These are phyloP conservation scores for Talpa occidentalis DNA, from an alignment of 2,113 vertebrate genomes.

Conservation along the genomic window DNA sequence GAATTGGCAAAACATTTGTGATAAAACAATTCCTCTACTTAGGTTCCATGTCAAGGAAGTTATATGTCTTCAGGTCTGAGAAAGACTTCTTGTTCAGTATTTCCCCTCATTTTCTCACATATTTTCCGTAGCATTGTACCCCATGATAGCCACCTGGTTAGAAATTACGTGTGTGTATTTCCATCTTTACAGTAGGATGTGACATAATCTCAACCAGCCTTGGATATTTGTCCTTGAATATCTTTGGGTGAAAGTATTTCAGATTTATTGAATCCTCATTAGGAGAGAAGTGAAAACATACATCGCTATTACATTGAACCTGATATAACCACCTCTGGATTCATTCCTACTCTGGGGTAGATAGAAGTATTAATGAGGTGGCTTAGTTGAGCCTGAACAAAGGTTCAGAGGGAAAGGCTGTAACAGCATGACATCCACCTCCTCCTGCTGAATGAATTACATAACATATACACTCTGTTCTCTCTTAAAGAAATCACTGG, in stretches of 20 bases:
- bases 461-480: neutral
- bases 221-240: slow-evolving; percentile 26
- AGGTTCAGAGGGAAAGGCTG: neutral
- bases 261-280: neutral
- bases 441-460: neutral
- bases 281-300: too few relatives aligned
- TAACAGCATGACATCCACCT: neutral
- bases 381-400: slow-evolving; percentile 4
- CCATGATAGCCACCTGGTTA: neutral
- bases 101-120: neutral
- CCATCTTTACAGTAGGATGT: neutral
- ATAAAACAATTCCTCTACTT: neutral
- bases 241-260: slow-evolving; percentile 9
- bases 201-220: slow-evolving; percentile 8
- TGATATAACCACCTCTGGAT: neutral
- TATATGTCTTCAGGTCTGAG: slow-evolving; percentile 16
- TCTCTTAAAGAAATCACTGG: neutral
- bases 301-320: neutral
- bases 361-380: slow-evolving; percentile 16
- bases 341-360: neutral
- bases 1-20: neutral
- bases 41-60: slow-evolving; percentile 3
- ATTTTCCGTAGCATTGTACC: neutral
- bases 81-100: neutral
- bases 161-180: neutral